These are phyloP conservation scores for Diachrysia chrysitis DNA, from an alignment of 2,888 invertebrate genomes.

Conservation along the genomic window DNA sequence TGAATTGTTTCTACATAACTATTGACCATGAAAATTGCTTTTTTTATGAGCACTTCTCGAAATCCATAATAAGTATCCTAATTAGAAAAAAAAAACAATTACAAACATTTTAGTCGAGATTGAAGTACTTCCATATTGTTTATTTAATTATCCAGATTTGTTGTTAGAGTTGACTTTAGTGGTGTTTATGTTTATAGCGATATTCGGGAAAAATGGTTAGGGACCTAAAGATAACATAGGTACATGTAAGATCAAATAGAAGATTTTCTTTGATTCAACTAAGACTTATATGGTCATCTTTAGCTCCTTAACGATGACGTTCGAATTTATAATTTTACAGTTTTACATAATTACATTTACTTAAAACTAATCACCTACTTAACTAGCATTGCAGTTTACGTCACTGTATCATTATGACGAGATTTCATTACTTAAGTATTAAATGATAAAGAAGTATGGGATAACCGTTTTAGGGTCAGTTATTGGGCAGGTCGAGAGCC, in stretches of 20 bases:
- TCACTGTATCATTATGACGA: constrained; percentile 20
- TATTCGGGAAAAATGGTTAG: not conserved
- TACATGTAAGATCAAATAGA: not conserved
- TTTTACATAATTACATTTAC: constrained; percentile 33
- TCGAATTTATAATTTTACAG: not conserved
- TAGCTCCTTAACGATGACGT: not conserved
- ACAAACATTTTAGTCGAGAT: too few species aligned
- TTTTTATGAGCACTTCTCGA: too few species aligned
- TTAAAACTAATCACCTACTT: constrained; percentile 36
- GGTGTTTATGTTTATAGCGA: not conserved
- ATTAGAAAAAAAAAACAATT: too few species aligned
- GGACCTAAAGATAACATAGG: not conserved
- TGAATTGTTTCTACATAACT: not conserved
- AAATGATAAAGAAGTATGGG: constrained; percentile 33
- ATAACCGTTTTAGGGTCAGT: not conserved
- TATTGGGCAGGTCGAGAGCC: not conserved
- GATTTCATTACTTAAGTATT: constrained; percentile 26
- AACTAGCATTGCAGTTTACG: constrained; percentile 49
- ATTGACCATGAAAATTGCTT: not conserved
- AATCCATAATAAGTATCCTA: too few species aligned
- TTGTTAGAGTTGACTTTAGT: too few species aligned
- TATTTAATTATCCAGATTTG: too few species aligned
- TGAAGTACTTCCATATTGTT: too few species aligned
- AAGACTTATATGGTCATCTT: not conserved
- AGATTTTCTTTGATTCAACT: not conserved